A percentile compares a stretch with the other conserved stretches of the same genome.
phyloP scores from a whole-genome alignment of 1,140 invertebrate species.

The Thrips palmi region DNA sequence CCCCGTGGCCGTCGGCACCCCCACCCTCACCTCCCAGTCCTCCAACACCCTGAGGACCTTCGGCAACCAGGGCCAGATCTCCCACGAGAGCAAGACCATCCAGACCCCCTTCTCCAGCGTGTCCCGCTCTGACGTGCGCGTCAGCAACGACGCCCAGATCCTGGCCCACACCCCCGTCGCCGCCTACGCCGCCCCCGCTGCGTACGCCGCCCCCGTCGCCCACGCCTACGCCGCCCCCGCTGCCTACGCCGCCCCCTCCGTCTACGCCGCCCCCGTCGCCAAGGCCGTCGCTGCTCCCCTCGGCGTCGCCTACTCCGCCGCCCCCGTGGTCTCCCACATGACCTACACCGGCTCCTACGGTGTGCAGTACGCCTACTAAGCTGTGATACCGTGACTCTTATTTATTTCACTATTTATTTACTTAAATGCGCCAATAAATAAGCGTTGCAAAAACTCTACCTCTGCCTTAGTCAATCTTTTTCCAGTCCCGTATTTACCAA shows the following conservation, averaged over 20 bases:
- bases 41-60: constrained; percentile 38
- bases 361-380: constrained; percentile 32
- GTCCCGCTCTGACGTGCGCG: constrained; percentile 35
- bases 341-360: constrained; percentile 35
- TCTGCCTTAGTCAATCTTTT: no score
- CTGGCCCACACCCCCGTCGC: no score
- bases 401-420: no score
- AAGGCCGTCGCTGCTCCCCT: no score
- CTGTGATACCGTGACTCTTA: no score
- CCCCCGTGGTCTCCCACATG: constrained; percentile 36
- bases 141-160: constrained; percentile 26
- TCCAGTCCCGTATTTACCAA: no score
- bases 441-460: no score
- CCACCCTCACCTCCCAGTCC: constrained; percentile 35
- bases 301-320: not conserved
- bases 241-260: constrained; percentile 12
- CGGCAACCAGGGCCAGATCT: constrained; percentile 41
- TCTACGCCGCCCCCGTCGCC: constrained; percentile 5
- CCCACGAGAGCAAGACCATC: constrained; percentile 36
- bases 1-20: constrained; percentile 22
- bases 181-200: constrained; percentile 12
- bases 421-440: no score
- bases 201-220: constrained; percentile 10
- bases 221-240: constrained; percentile 21
- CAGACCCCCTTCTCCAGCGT: constrained; percentile 39